Evolutionary conservation across 2,113 vertebrate species (phyloP).

Genomic region (Crypturellus undulatus): DNA sequence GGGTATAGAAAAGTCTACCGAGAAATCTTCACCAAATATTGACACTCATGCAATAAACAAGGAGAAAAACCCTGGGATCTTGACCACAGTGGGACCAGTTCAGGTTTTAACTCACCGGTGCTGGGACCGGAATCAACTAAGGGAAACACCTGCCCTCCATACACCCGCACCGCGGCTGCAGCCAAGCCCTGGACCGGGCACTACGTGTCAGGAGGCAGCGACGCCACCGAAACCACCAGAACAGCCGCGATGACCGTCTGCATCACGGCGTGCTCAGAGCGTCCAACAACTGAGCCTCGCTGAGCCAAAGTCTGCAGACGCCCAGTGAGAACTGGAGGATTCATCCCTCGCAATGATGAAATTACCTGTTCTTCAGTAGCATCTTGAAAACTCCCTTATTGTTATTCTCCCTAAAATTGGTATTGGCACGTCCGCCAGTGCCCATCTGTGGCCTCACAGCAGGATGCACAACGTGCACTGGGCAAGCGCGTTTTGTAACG

Average conservation of each 20-base stretch:
- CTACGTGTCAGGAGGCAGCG: background rate
- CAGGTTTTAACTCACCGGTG: accelerated
- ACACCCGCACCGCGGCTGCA: background rate
- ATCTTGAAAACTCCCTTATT: accelerated
- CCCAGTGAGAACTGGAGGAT: background rate
- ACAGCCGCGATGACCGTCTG: accelerated
- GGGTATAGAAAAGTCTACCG: background rate
- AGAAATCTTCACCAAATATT: background rate
- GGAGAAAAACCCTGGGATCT: background rate
- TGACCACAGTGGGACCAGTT: background rate
- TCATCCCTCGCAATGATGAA: background rate
- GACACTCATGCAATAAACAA: background rate
- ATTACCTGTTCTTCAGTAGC: background rate
- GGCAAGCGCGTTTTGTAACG: too few species aligned
- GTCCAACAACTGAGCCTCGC: background rate
- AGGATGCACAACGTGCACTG: accelerated
- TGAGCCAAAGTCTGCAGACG: too few species aligned
- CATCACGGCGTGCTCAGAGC: accelerated
- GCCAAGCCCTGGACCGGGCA: background rate
- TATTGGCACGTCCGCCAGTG: accelerated
- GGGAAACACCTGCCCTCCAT: background rate
- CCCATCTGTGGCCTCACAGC: accelerated
- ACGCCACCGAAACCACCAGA: background rate
- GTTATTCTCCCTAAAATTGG: background rate
- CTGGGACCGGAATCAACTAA: background rate